A percentile compares a stretch with the other conserved stretches of the same genome.
These are phyloP conservation scores for Nephrotoma guestfalica DNA, from an alignment of 2,888 invertebrate genomes.

Conservation along the genomic window DNA sequence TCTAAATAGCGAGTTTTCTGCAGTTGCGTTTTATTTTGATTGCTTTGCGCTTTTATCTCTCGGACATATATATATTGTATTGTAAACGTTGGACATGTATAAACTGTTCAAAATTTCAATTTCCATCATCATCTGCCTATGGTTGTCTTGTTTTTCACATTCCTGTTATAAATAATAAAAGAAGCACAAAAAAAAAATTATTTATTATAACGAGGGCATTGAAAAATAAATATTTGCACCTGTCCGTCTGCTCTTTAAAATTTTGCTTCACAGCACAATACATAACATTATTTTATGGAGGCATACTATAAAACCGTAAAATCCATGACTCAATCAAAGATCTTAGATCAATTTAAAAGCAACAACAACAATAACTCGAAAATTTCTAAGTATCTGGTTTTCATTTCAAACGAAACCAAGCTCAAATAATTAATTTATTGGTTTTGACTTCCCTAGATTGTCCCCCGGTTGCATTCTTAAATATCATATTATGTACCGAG, in stretches of 20 bases:
- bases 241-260: not conserved
- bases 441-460: not conserved
- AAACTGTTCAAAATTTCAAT: not conserved
- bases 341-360: not conserved
- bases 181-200: not conserved
- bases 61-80: not conserved
- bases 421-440: not conserved
- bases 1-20: not conserved
- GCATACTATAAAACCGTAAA: not conserved
- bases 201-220: not conserved
- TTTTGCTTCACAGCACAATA: not conserved
- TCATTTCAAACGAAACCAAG: not conserved
- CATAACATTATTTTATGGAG: not conserved
- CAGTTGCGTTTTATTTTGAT: not conserved
- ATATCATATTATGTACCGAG: not conserved
- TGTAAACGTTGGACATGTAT: not conserved
- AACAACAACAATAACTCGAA: not conserved
- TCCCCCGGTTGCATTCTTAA: not conserved
- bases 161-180: not conserved
- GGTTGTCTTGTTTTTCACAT: not conserved
- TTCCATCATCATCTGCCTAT: not conserved
- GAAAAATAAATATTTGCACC: not conserved
- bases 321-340: not conserved
- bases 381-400: not conserved
- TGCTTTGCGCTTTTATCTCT: not conserved